Evolutionary conservation across 2,888 invertebrate genomes (phyloP).

Genomic region (Metacarcinus magister): DNA sequence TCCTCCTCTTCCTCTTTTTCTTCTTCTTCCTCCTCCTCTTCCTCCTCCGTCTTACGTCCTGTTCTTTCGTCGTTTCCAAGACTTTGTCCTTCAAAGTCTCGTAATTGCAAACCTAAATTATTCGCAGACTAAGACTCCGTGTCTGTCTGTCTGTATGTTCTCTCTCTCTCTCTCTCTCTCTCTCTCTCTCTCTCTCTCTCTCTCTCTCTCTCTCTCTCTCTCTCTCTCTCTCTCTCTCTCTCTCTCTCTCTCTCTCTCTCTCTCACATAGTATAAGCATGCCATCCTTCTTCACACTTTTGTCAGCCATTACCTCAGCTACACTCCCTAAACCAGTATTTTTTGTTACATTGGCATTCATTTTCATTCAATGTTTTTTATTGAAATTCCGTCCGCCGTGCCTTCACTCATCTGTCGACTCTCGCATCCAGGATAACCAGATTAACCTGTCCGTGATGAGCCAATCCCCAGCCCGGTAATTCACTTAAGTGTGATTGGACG

Average conservation of each 20-base stretch:
- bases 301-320: background rate
- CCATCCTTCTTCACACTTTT: background rate
- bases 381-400: background rate
- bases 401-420: background rate
- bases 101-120: background rate
- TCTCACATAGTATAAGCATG: background rate
- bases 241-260: too few relatives aligned
- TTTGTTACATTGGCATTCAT: background rate
- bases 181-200: background rate
- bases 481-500: conserved; percentile 49
- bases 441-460: conserved; percentile 45
- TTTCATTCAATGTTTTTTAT: background rate
- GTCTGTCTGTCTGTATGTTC: background rate
- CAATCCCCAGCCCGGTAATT: conserved; percentile 50
- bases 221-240: background rate
- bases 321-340: background rate
- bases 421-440: background rate
- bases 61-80: background rate
- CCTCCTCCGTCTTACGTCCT: background rate
- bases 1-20: conserved; percentile 33
- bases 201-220: background rate
- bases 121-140: background rate
- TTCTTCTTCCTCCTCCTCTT: background rate
- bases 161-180: background rate
- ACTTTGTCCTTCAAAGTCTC: background rate